Conservation (phyloP, 2,888 invertebrate genomes). For the Poecilobothrus nobilitatus region DNA sequence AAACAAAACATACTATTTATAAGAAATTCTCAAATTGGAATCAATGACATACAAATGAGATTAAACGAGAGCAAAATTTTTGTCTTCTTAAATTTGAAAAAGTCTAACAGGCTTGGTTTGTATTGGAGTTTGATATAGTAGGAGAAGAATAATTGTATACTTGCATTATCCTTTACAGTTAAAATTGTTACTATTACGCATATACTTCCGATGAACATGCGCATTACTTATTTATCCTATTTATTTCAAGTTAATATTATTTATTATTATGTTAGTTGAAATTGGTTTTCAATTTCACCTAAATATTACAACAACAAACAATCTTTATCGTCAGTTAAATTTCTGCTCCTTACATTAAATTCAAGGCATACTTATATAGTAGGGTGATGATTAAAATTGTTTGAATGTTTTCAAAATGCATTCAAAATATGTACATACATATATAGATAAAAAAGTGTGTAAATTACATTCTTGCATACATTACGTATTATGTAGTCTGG, state of each 20-base stretch:
- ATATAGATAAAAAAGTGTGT: not conserved
- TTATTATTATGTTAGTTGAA: not conserved
- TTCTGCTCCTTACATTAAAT: not conserved
- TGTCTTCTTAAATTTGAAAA: not conserved
- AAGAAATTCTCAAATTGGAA: not conserved
- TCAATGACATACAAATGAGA: not conserved
- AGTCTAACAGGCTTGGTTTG: slow-evolving; percentile 7
- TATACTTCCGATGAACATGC: slow-evolving; percentile 7
- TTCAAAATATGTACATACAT: not conserved
- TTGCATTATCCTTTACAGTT: not conserved
- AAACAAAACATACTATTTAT: not conserved
- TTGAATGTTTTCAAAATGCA: not conserved
- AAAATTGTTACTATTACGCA: slow-evolving; percentile 9
- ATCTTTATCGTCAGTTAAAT: not conserved
- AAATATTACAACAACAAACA: not conserved
- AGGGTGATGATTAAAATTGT: no score
- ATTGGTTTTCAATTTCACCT: not conserved
- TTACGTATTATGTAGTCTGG: no score
- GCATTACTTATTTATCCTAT: not conserved
- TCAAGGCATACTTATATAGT: no score
- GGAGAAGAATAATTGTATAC: not conserved
- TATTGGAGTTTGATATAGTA: not conserved
- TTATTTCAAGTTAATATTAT: no score
- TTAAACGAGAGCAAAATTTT: not conserved
- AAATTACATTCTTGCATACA: not conserved